Evolutionary conservation across 2,797 vertebrate genomes (phyloP).

Genomic region (Phataginus tricuspis): DNA sequence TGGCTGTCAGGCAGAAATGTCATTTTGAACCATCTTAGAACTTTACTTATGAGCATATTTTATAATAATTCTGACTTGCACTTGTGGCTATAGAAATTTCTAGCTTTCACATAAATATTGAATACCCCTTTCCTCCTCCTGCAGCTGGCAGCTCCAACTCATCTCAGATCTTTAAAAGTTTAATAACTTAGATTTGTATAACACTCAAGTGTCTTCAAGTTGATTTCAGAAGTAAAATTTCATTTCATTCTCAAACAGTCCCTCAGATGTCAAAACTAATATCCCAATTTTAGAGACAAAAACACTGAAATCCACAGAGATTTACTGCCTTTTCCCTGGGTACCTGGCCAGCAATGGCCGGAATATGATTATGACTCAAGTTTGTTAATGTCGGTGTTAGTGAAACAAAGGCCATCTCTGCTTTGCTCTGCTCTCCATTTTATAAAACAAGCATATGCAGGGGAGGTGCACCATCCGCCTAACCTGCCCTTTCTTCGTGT

Average conservation of each 20-base stretch:
- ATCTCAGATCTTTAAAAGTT: constrained; percentile 19
- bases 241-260: constrained; percentile 47
- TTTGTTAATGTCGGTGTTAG: fast-evolving
- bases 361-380: not conserved
- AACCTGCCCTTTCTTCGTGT: not conserved
- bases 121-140: not conserved
- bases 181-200: constrained; percentile 58
- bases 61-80: constrained; percentile 1
- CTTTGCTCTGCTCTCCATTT: not conserved
- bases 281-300: constrained; percentile 45
- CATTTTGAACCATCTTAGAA: not conserved
- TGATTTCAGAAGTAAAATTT: constrained; percentile 60
- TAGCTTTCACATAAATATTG: constrained; percentile 31
- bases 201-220: constrained; percentile 44
- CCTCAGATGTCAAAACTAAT: constrained; percentile 64
- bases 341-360: not conserved
- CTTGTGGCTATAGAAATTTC: not conserved
- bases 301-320: not conserved
- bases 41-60: not conserved
- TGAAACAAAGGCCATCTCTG: not conserved
- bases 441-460: not conserved
- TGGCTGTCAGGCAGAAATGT: not conserved
- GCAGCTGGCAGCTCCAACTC: constrained; percentile 23
- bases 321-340: not conserved
- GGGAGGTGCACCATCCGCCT: not conserved